Percentiles rank a stretch among this genome's conserved stretches.
These are phyloP conservation scores for Pristionchus fissidentatus DNA, from an alignment of 2,888 invertebrate genomes.

Conservation along the genomic window DNA sequence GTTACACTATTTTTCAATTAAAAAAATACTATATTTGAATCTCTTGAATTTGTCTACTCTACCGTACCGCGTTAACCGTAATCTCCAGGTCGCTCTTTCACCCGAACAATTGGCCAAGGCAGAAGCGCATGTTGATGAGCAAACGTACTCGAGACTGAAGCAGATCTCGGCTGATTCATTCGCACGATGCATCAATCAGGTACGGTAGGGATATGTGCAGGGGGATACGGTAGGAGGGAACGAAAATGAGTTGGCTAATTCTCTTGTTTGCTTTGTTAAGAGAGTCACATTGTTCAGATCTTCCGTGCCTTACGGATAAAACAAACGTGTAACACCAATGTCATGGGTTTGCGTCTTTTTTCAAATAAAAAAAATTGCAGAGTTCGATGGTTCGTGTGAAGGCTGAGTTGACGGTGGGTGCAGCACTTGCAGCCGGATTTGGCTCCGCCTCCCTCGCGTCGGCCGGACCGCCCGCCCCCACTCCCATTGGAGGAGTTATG, in stretches of 20 bases:
- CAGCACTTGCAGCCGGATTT: not conserved
- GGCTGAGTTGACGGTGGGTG: conserved; percentile 6
- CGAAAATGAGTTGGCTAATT: not conserved
- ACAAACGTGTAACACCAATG: not conserved
- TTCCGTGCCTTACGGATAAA: not conserved
- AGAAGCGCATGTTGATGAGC: conserved; percentile 66
- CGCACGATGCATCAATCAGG: conserved; percentile 65
- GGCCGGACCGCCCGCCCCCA: conserved; percentile 16
- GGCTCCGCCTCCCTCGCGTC: not conserved
- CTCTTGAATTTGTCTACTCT: not conserved
- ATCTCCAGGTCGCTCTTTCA: conserved; percentile 56
- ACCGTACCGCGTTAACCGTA: not conserved
- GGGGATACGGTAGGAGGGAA: not conserved
- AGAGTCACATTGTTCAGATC: not conserved
- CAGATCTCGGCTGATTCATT: conserved; percentile 70
- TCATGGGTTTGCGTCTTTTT: not conserved
- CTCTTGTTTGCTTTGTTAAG: not conserved
- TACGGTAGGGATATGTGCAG: conserved; percentile 49
- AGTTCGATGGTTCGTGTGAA: not conserved
- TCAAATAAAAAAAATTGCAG: too few species aligned
- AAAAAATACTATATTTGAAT: not conserved
- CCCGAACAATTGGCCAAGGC: conserved; percentile 65
- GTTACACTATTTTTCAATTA: too few species aligned
- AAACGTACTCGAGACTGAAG: conserved; percentile 62
- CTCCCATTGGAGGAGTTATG: conserved; percentile 3